Evolutionary conservation across 2,113 vertebrate species (phyloP), one percentile per base, ranked within the genome.

Genomic region (Pelobates fuscus): DNA sequence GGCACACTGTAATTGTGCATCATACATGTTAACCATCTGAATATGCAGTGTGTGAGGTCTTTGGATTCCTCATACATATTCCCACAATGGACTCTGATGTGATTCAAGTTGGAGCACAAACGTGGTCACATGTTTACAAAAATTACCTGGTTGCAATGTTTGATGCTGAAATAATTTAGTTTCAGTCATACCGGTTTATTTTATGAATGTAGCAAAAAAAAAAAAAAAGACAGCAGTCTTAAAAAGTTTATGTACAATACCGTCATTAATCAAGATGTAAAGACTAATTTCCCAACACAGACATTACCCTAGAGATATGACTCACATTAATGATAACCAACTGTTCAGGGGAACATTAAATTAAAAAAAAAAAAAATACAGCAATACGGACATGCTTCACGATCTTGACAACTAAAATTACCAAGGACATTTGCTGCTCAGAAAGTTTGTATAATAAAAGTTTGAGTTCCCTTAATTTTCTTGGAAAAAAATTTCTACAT

Each of bases 181-280:
- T 44, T 44, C 41, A 44, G 41, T 44, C 41, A 44, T 6, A 8
- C 41, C 41, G 6, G 41, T 44, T 8, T 44, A 44, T 44, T 44
- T 44, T 44, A 8, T 44, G 41, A 8, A 8, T 8, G 6, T n/a
- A n/a, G n/a, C n/a, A n/a, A n/a, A 77, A 71, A 71, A 81, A 81
- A 79, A 41, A 6, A 61, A 74, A 30, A 80, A 49, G 17, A 29
- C n/a, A n/a, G n/a, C n/a, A n/a, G n/a, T n/a, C n/a, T n/a, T n/a
- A n/a, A n/a, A n/a, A n/a, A n/a, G n/a, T n/a, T n/a, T n/a, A n/a
- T n/a, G n/a, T n/a, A n/a, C n/a, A n/a, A n/a, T n/a, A n/a, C n/a
- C n/a, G n/a, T n/a, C n/a, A n/a, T n/a, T n/a, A n/a, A n/a, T n/a
- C n/a, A n/a, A n/a, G n/a, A n/a, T n/a, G n/a, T n/a, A n/a, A n/a